Evolutionary conservation across 2,113 vertebrate genomes (phyloP).

Genomic region (Synodontis membranacea): DNA sequence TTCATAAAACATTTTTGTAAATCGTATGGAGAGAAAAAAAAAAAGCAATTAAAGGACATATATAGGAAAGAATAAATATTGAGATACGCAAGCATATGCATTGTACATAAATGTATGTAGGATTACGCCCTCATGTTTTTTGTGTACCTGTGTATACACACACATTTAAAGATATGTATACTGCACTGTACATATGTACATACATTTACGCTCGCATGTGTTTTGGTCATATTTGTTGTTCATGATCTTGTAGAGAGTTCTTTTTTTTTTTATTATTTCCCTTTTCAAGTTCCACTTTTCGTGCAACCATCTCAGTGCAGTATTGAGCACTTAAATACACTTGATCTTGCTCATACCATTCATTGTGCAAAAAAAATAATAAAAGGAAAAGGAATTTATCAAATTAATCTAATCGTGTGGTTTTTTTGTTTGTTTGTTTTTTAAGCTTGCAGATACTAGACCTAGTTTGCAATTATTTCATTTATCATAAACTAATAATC

Average conservation of each 20-base stretch:
- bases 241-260: constrained; percentile 95
- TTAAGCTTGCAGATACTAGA: neutral
- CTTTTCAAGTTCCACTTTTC: constrained; percentile 89
- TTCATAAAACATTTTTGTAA: constrained; percentile 99
- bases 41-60: constrained; percentile 80
- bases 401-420: constrained; percentile 63
- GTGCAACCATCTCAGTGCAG: constrained; percentile 94
- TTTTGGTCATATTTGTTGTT: constrained; percentile 94
- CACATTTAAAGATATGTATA: constrained; percentile 79
- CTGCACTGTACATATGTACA: constrained; percentile 79
- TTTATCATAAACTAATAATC: neutral
- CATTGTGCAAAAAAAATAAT: constrained; percentile 99
- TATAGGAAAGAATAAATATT: constrained; percentile 76
- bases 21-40: constrained; percentile 85
- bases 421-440: constrained; percentile 34
- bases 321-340: constrained; percentile 97
- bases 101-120: constrained; percentile 77
- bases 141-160: constrained; percentile 66
- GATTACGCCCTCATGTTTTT: constrained; percentile 54
- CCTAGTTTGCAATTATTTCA: neutral
- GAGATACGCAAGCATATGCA: constrained; percentile 79
- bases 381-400: constrained; percentile 80
- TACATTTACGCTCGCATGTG: constrained; percentile 91
- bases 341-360: constrained; percentile 99
- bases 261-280: constrained; percentile 75